Conservation (phyloP, 2,888 invertebrate genomes). For the Octodonta nipae region DNA sequence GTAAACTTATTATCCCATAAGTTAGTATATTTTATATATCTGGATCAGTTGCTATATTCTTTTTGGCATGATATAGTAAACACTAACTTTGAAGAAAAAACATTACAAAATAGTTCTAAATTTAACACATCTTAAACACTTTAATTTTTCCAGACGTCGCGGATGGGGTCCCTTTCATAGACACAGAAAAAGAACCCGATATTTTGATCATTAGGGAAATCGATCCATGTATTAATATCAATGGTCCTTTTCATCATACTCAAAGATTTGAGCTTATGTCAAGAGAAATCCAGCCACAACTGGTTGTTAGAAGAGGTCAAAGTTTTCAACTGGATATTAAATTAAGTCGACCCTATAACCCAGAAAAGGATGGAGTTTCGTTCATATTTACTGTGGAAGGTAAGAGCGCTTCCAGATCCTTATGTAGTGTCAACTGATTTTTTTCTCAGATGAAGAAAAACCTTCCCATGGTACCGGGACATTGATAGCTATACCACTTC, state of each 20-base stretch:
- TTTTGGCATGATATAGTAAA: too few species aligned
- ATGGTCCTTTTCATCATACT: conserved; percentile 67
- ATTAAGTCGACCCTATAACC: conserved; percentile 62
- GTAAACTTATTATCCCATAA: too few species aligned
- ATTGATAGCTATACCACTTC: conserved; percentile 58
- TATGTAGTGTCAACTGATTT: too few species aligned
- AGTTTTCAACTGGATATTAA: conserved; percentile 59
- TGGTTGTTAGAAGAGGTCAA: conserved; percentile 75
- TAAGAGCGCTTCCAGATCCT: too few species aligned
- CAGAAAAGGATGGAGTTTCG: conserved; percentile 62
- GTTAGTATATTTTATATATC: too few species aligned
- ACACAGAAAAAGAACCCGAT: conserved; percentile 20
- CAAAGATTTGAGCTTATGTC: conserved; percentile 63
- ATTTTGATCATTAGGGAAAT: conserved; percentile 59
- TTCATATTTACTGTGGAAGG: conserved; percentile 72
- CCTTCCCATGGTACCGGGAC: conserved; percentile 72
- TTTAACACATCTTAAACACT: too few species aligned
- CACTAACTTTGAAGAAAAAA: too few species aligned
- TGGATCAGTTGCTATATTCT: too few species aligned
- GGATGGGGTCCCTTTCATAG: conserved; percentile 18
- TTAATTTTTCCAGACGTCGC: conserved; percentile 11
- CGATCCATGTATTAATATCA: conserved; percentile 58
- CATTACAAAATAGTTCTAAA: too few species aligned
- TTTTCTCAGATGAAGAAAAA: conserved; percentile 57
- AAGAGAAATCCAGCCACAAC: conserved; percentile 39